Evolutionary conservation across 92 coral and sea anemone species (phyloP), one percentile per base, ranked within the genome.

Genomic region (Diadumene lineata): DNA sequence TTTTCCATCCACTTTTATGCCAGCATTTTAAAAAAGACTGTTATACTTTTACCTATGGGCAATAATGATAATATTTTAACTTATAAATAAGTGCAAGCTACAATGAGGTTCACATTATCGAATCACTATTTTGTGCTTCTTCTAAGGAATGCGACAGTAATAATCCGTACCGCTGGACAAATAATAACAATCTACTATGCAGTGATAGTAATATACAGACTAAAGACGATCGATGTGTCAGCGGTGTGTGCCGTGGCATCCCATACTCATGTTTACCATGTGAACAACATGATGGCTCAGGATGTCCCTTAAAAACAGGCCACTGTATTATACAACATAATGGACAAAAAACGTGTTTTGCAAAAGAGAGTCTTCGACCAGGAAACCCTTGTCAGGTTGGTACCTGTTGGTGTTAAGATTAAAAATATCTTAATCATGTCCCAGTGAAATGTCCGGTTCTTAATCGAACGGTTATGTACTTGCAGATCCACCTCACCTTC

Each of bases 311-410:
- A 51, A 86, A 78, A 34, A 26, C 88, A 48, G 96, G 90, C 18
- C 63, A 71, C 71, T 92, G 98, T 61, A 61, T 89, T 28, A 92
- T 90, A 56, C 76, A 83, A 63, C 62, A 75, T 13, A 80, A 82
- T 50, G 81, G 86, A 24, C 69, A 31, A 24, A 66, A 87, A 69
- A 89, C 88, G 1, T 92, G 98, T 53, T 89, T 82, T 66, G 82
- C 85, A 1, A 61, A 70, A 34, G 83, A 89, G 16, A 77, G 79
- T 17, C 74, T 82, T 34, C 89, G 81, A 62, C 98, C 98, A 2
- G 94, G 98, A 64, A 92, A 92, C 66, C 88, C 94, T 34, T 92
- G 98, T 74, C 92, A 92, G 88, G 98, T 92, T 53, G 70, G 69
- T 51, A 17, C 16, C n/a, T 11, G 19, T 43, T 58, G 7, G 21